Evolutionary conservation across 2,888 invertebrate species (phyloP), one percentile per base, ranked within the genome.

Genomic region (Nemapogon koenigi): DNA sequence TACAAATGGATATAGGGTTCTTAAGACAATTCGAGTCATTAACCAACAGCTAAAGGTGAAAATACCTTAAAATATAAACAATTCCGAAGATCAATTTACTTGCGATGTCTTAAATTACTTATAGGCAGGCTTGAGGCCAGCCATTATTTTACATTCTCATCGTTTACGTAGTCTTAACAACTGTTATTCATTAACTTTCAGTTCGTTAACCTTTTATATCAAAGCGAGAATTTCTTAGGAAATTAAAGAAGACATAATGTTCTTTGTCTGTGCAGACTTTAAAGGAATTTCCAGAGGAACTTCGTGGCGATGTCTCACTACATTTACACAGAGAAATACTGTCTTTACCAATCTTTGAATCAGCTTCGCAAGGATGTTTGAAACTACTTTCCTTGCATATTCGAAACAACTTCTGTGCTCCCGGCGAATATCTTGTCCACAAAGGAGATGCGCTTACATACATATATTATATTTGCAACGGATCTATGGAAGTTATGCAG

Each of bases 401-500:
- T 54, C 86, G 94, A 51, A 90, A 92, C 55, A 94, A 94, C 75
- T 97, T 97, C 67, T 97, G 96, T 61, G 96, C 96, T 7, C 97
- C 97, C 3, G 96, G 96, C 41, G 97, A 97, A 64, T 96, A 90
- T 62, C 83, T 97, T 32, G 90, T 96, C 29, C 96, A 96, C 72
- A 92, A 90, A 75, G 96, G 96, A 27, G 97, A 97, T 57, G 95
- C 95, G 4, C 83, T 97, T 17, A 90, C 91, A 43, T 94, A 94
- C 61, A 92, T 97, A 53, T 96, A 95, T 72, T 95, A 96, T 68
- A 87, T 97, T 47, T 96, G 94, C 78, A 96, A 96, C 59, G 97
- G 97, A 4, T 95, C 95, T 17, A 95, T 97, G 95, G 97, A 97
- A 73, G 95, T 97, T 30, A 90, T 97, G 55, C 95, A 96, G 65